Base-by-base conservation (phyloP, 2,888 invertebrate genomes). In the Trilocha varians region DNA sequence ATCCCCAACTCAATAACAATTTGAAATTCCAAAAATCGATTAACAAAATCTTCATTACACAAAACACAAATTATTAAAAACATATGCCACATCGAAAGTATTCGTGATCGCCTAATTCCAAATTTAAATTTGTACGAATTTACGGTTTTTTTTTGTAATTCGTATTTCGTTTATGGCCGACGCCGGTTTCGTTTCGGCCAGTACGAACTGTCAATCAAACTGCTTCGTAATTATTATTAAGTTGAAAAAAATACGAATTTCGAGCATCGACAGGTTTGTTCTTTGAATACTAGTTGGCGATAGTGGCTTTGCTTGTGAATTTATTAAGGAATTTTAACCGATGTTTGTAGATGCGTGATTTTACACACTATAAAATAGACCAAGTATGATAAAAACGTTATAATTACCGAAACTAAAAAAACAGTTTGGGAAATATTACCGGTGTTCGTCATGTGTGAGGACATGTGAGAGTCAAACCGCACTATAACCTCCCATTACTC, bases 81-180 rank as follows among this genome's bases (percentile, higher is more conserved):
- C 82, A 83, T 83, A 82, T 79, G 82, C 79, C 78, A 78, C 82
- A 68, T 62, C 57, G 71, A 74, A 73, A 25, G 25, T 25, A 72
- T 77, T 74, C 72, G 78, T 84, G 83, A 84, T 83, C 74, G 70
- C 48, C 62, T 65, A 74, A 68, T 62, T 60, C 59, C 57, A 58
- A 61, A 58, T 64, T 71, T 65, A 62, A 39, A 43, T 33, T 50
- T 53, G 51, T 53, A 51, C 48, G 53, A 53, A 46, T 51, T 54
- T 55, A 53, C 8, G 25, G 6, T 25, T 2, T 25, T 25, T 25
- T 25, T 25, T 25, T 25, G 18, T 41, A 38, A 9, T 25, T 13
- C 17, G 14, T 25, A 13, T 3, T 9, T 25, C 25, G 13, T 25
- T 4, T 53, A 48, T 45, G 46, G 45, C 49, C 52, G 47, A 25